A percentile compares a stretch with the other conserved stretches of the same genome.
Conservation (phyloP, 2,888 invertebrate genomes). For the Myopa testacea region DNA sequence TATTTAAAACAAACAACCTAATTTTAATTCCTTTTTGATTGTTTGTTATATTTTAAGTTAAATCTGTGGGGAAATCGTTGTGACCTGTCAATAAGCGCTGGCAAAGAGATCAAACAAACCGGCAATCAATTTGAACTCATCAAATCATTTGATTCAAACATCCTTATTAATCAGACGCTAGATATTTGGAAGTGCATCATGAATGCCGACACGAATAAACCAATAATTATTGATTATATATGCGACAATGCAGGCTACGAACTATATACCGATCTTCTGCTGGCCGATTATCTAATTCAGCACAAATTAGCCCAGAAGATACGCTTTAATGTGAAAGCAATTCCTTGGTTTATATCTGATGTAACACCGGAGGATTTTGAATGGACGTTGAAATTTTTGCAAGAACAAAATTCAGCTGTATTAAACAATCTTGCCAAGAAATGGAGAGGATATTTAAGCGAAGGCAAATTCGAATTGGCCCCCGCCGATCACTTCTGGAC, state of each 20-base stretch:
- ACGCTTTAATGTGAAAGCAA: slow-evolving; percentile 85
- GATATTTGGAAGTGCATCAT: slow-evolving; percentile 70
- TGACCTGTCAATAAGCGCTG: slow-evolving; percentile 88
- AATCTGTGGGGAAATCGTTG: slow-evolving; percentile 96
- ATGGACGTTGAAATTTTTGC: slow-evolving; percentile 74
- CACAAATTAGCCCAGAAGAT: slow-evolving; percentile 75
- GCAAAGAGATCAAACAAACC: slow-evolving; percentile 73
- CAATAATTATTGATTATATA: slow-evolving; percentile 78
- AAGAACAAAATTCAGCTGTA: slow-evolving; percentile 56
- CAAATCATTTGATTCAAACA: slow-evolving; percentile 71
- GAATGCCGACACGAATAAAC: slow-evolving; percentile 47
- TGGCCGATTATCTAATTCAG: slow-evolving; percentile 83
- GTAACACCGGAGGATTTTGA: slow-evolving; percentile 80
- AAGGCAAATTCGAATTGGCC: slow-evolving; percentile 68
- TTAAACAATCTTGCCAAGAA: slow-evolving; percentile 70
- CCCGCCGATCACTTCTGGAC: slow-evolving; percentile 87
- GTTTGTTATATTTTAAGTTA: slow-evolving; percentile 69
- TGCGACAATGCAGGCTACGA: slow-evolving; percentile 97
- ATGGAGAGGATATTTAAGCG: slow-evolving; percentile 73
- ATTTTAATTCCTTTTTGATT: neutral
- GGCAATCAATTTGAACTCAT: slow-evolving; percentile 72
- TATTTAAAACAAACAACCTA: neutral
- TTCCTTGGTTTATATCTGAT: slow-evolving; percentile 98
- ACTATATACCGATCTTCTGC: slow-evolving; percentile 86
- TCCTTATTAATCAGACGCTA: slow-evolving; percentile 75